A percentile compares a stretch with the other conserved stretches of the same genome.
These are phyloP conservation scores for Trimorus sp. DNA, from an alignment of 2,888 invertebrate species.

Conservation along the genomic window DNA sequence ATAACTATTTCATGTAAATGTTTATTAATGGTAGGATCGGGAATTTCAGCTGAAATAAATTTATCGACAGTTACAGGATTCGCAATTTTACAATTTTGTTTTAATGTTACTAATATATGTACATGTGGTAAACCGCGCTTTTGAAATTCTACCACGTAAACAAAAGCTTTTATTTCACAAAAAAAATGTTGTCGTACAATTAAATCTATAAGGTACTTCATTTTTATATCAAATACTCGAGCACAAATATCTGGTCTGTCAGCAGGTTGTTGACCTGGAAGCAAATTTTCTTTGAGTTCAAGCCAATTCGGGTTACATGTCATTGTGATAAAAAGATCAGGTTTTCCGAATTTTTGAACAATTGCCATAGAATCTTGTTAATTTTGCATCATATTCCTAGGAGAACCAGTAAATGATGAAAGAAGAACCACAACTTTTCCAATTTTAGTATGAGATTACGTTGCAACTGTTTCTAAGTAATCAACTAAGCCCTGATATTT, in stretches of 20 bases:
- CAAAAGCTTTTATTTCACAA: slow-evolving; percentile 49
- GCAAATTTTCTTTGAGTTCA: slow-evolving; percentile 51
- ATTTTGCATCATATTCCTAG: slow-evolving; percentile 25
- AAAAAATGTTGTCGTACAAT: slow-evolving; percentile 54
- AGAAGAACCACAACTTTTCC: slow-evolving; percentile 10
- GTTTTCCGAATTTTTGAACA: slow-evolving; percentile 51
- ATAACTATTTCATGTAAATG: too few species aligned
- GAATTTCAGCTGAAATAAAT: too few species aligned
- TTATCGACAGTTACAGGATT: slow-evolving; percentile 22
- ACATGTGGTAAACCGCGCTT: too few species aligned
- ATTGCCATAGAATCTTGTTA: slow-evolving; percentile 38
- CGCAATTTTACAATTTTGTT: slow-evolving; percentile 52
- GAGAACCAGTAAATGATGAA: slow-evolving; percentile 26
- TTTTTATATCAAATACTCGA: slow-evolving; percentile 55
- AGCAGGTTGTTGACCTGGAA: slow-evolving; percentile 51
- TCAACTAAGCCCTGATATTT: too few species aligned
- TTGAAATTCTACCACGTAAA: too few species aligned
- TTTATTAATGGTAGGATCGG: slow-evolving; percentile 3
- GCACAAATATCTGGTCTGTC: slow-evolving; percentile 40
- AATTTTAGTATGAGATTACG: background rate
- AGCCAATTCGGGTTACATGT: slow-evolving; percentile 56
- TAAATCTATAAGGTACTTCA: slow-evolving; percentile 39
- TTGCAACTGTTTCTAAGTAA: slow-evolving; percentile 23
- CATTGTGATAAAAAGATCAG: too few species aligned
- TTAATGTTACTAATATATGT: slow-evolving; percentile 19